Percentiles rank a stretch among this genome's conserved stretches.
Conservation (phyloP, 2,113 vertebrate species). For the Callaeas wilsoni region DNA sequence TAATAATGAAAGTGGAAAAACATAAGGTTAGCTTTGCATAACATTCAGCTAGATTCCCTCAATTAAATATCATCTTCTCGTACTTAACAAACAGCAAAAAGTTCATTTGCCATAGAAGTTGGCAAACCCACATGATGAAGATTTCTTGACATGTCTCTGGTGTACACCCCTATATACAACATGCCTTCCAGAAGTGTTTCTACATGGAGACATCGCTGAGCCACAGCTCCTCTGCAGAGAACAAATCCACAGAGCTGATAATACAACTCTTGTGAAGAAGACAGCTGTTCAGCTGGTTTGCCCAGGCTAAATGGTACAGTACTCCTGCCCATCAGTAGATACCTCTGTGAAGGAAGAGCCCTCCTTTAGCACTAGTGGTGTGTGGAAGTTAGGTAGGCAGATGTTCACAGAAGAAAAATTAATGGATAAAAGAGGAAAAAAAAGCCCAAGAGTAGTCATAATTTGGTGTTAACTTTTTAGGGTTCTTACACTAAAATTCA, state of each 20-base stretch:
- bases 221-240: neutral
- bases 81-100: neutral
- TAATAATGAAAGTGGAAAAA: neutral
- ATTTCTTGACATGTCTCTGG: neutral
- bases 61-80: neutral
- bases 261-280: neutral
- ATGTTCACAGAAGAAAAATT: neutral
- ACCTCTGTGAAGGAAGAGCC: neutral
- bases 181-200: neutral
- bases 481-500: neutral
- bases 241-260: neutral
- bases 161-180: neutral
- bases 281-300: fast-evolving
- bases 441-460: neutral
- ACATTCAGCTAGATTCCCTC: neutral
- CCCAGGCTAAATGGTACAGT: neutral
- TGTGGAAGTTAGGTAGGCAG: fast-evolving
- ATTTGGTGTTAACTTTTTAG: neutral
- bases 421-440: neutral
- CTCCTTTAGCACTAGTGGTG: neutral
- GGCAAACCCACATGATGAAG: neutral
- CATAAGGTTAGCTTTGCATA: neutral
- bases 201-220: neutral
- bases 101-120: neutral
- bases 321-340: neutral